Conservation (phyloP, 2,797 vertebrate species). For the Lophotriccus pileatus region DNA sequence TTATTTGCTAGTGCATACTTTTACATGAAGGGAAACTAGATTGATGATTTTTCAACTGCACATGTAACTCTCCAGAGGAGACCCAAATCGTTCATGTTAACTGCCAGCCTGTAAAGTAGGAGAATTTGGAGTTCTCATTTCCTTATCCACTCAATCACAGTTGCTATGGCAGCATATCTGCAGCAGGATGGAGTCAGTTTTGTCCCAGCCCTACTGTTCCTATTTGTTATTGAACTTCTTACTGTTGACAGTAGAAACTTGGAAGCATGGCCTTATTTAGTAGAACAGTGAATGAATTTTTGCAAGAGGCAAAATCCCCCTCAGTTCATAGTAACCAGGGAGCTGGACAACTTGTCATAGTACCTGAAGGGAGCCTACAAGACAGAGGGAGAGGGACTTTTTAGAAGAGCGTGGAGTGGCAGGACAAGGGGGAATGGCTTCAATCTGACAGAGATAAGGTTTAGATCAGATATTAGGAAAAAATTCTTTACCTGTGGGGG, state of each 20-base stretch:
- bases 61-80: background rate
- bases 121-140: background rate
- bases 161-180: background rate
- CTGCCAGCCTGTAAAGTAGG: background rate
- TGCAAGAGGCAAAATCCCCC: background rate
- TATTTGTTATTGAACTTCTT: background rate
- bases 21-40: background rate
- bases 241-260: background rate
- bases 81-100: background rate
- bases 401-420: background rate
- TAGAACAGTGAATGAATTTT: background rate
- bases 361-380: background rate
- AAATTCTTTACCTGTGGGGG: background rate
- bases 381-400: background rate
- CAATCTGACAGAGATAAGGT: background rate
- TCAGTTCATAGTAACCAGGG: background rate
- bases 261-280: background rate
- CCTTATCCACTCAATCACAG: background rate
- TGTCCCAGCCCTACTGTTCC: background rate
- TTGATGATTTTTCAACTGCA: background rate
- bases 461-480: background rate
- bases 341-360: background rate
- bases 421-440: background rate
- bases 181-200: background rate
- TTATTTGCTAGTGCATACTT: background rate